Base-by-base conservation (phyloP, 92 coral and sea anemone genomes). In the Epizoanthus fatuus region DNA sequence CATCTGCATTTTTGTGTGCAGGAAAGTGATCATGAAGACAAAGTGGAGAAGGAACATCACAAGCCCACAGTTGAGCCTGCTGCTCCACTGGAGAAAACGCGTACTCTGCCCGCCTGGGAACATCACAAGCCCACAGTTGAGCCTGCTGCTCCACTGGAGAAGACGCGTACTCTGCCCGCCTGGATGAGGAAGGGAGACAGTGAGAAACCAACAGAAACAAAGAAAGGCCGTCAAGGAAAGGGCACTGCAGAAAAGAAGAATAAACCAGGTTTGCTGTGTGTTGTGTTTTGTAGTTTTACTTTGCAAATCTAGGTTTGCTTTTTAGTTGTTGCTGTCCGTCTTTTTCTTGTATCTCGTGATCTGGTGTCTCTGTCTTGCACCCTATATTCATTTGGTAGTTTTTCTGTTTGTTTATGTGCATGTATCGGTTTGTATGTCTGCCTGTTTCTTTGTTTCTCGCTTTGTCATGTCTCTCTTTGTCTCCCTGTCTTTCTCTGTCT, bases 131-230 rank as follows among this genome's bases (percentile, higher is more conserved):
- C 91, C 17, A 68, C 67, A 9, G 87, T 88, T 5, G 80, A 87
- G 70, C 87, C 93, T 65, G 96, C 92, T 45, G 83, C 70, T 7
- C 59, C 74, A 3, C 75, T 96, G 38, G 86, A 93, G 49, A 96
- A 96, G 66, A 86, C 93, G 15, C 94, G 99, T 20, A 92, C 75
- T 25, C 93, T 96, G 32, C 99, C 99, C 4, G 78, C 89, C 13
- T 96, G 99, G 99, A 85, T 96, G 95, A 67, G 85, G 40, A 78
- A 86, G 81, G 66, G 69, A 39, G 39, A 64, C 22, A 66, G 67
- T 58, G 80, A 62, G 8, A 9, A 42, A 40, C 66, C 64, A 65
- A 68, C n/a, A 49, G 35, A 47, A 75, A 52, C 0, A 49, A 75
- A 79, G 53, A 56, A 75, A 19, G 25, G 55, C n/a, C 13, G 53